Conservation (phyloP, 1,140 invertebrate genomes). For the Lepidostoma basale region DNA sequence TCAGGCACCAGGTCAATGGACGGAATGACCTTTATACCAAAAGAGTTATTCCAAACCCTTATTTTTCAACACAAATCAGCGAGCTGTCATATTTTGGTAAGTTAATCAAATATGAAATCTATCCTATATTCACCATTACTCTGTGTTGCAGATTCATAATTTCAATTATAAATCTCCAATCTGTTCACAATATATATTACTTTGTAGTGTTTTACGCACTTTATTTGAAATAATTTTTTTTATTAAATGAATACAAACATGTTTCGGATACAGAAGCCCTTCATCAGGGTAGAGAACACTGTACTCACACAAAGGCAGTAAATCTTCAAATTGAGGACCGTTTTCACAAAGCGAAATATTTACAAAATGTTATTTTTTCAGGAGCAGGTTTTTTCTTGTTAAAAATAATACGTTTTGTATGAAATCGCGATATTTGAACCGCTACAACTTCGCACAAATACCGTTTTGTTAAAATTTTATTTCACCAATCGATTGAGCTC, state of each 20-base stretch:
- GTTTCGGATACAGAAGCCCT: too few species aligned
- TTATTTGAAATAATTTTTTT: background rate
- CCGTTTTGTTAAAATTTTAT: too few species aligned
- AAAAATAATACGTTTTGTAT: too few species aligned
- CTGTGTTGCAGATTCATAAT: background rate
- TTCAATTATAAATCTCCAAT: background rate
- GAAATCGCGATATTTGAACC: too few species aligned
- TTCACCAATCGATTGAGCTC: too few species aligned
- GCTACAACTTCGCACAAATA: too few species aligned
- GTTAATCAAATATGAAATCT: background rate
- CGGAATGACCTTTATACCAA: constrained; percentile 13
- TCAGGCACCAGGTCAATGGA: constrained; percentile 1
- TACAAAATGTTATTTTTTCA: too few species aligned
- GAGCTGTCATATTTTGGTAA: constrained; percentile 42
- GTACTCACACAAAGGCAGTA: too few species aligned
- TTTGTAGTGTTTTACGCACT: background rate
- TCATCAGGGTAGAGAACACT: too few species aligned
- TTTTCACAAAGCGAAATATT: too few species aligned
- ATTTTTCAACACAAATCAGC: constrained; percentile 30
- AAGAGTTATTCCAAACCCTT: constrained; percentile 36
- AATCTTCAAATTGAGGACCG: too few species aligned
- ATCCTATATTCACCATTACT: background rate
- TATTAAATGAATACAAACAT: background rate
- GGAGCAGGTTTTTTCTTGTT: too few species aligned
- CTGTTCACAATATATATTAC: background rate